Conservation (phyloP, 1,140 invertebrate species). For the Rhizoglyphus robini region DNA sequence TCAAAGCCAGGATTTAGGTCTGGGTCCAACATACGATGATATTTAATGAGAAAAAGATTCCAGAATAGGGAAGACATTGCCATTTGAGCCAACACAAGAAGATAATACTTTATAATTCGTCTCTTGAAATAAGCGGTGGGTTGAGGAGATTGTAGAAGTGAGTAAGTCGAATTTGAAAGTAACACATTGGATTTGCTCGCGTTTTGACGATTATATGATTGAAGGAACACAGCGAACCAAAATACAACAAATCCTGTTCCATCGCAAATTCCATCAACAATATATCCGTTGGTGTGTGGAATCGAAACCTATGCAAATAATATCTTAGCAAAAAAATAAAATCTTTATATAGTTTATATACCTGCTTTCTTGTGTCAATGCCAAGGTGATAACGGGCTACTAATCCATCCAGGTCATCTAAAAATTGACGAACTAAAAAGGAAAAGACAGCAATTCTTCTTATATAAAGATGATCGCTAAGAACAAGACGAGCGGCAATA, state of each 20-base stretch:
- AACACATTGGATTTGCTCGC: not conserved
- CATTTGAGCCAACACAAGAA: slow-evolving; percentile 48
- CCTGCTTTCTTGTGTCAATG: slow-evolving; percentile 34
- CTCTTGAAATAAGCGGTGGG: not conserved
- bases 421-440: slow-evolving; percentile 57
- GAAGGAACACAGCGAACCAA: slow-evolving; percentile 28
- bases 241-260: slow-evolving; percentile 33
- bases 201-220: not conserved
- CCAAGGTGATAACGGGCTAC: slow-evolving; percentile 45
- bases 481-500: slow-evolving; percentile 49
- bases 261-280: slow-evolving; percentile 42
- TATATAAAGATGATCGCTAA: slow-evolving; percentile 43
- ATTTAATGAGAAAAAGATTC: slow-evolving; percentile 63
- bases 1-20: not conserved
- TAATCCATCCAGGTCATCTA: slow-evolving; percentile 63
- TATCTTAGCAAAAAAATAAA: not conserved
- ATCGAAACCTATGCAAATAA: slow-evolving; percentile 30
- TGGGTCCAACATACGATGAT: slow-evolving; percentile 53
- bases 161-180: not conserved
- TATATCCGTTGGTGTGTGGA: slow-evolving; percentile 7
- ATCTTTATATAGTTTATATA: not conserved
- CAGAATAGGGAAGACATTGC: slow-evolving; percentile 54
- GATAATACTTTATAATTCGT: not conserved
- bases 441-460: slow-evolving; percentile 52
- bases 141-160: not conserved